Evolutionary conservation across 2,113 vertebrate genomes (phyloP), one percentile per base, ranked within the genome.

Genomic region (Phaetusa simplex): DNA sequence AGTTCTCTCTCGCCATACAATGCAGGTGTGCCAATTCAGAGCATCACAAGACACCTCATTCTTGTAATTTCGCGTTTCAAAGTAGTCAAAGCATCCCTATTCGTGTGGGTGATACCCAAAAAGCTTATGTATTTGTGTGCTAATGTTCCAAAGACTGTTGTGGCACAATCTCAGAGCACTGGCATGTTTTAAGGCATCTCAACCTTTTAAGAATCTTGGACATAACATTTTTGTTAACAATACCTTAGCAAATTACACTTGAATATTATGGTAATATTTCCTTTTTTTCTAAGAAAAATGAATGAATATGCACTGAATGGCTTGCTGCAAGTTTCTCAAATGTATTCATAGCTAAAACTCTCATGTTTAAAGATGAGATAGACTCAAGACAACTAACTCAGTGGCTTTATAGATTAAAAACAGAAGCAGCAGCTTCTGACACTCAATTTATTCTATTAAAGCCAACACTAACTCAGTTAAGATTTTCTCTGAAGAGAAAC

Each of bases 301-400:
- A 93, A 93, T 77, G 30, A 88, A 58, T 78, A 84, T 40, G 40
- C 38, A 91, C 27, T 62, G 50, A 84, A 85, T 62, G 34, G 5
- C 6, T 92, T 90, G 14, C 24, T 90, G 17, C 7, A 93, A 88
- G 53, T 59, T 87, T 83, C 58, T 94, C 40, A 87, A 87, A 90
- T 42, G 15, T 53, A 91, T 81, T 77, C 76, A 65, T 29, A 88
- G 40, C 29, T 43, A 49, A 69, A 92, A 70, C 43, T 40, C 49
- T 77, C 62, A 92, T 77, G 34, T 88, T 88, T 92, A 96, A 90
- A 90, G 67, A 95, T 70, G 53, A 86, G 36, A 36, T 9, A 93
- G 58, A 77, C 34, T 92, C 71, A 73, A 47, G 30, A 80, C 62
- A 90, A 69, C 42, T 79, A 78, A 87, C 14, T 59, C 61, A 76